Conservation (phyloP, 2,113 vertebrate species). For the Elephas maximus region DNA sequence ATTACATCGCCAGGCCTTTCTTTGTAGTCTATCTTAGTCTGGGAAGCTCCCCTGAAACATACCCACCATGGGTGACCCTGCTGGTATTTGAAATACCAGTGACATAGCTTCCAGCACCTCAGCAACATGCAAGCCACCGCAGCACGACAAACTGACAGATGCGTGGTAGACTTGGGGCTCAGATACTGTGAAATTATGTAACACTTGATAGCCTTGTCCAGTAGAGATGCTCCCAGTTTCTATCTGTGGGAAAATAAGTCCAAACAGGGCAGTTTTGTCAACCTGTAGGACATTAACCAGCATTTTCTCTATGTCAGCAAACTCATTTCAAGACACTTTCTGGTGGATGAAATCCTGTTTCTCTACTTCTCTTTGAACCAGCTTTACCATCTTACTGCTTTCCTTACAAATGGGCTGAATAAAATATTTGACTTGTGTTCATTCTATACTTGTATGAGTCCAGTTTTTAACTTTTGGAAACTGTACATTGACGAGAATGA, state of each 20-base stretch:
- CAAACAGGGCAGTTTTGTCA: not conserved
- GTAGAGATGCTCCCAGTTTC: not conserved
- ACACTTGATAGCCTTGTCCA: not conserved
- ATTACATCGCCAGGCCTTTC: too few relatives aligned
- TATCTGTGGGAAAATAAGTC: not conserved
- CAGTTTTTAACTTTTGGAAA: not conserved
- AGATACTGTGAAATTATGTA: not conserved
- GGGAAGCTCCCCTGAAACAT: too few relatives aligned
- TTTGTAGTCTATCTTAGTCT: too few relatives aligned
- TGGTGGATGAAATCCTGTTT: not conserved
- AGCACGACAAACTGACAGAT: too few relatives aligned
- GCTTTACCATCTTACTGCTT: too few relatives aligned
- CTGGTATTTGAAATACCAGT: too few relatives aligned
- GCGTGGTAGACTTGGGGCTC: too few relatives aligned
- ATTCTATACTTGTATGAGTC: not conserved
- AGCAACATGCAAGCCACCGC: too few relatives aligned
- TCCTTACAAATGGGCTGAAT: not conserved
- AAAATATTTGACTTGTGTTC: not conserved
- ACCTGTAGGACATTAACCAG: too few relatives aligned
- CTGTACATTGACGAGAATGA: not conserved
- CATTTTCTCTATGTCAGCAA: too few relatives aligned
- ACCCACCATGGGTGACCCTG: too few relatives aligned
- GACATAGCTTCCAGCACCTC: too few relatives aligned
- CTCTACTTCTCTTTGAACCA: not conserved
- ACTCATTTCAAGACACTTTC: not conserved